These are phyloP conservation scores for Hestina assimilis DNA, from an alignment of 1,140 invertebrate genomes.

Conservation along the genomic window DNA sequence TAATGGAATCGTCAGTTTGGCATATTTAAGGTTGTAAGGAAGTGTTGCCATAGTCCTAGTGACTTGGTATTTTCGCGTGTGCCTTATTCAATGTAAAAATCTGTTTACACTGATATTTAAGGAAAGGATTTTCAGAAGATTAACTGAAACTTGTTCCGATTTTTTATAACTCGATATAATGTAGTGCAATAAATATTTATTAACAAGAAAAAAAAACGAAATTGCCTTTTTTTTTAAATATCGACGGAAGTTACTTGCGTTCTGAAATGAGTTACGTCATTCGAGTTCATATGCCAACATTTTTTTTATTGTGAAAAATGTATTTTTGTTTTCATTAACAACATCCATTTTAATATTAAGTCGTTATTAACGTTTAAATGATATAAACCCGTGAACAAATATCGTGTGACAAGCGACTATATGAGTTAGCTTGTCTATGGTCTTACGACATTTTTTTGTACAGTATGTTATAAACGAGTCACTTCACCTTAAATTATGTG, in stretches of 20 bases:
- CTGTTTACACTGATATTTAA: slow-evolving; percentile 39
- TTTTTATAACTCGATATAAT: slow-evolving; percentile 42
- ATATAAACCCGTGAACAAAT: slow-evolving; percentile 18
- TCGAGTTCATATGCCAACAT: not conserved
- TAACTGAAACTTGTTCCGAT: slow-evolving; percentile 28
- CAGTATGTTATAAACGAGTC: slow-evolving; percentile 65
- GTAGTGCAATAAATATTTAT: slow-evolving; percentile 75
- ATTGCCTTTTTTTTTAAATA: slow-evolving; percentile 28
- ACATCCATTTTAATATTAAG: slow-evolving; percentile 44
- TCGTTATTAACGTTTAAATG: slow-evolving; percentile 38
- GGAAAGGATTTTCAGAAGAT: slow-evolving; percentile 29
- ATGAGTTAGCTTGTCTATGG: slow-evolving; percentile 34
- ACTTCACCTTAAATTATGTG: slow-evolving; percentile 74
- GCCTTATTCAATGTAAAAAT: slow-evolving; percentile 58
- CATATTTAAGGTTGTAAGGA: slow-evolving; percentile 38
- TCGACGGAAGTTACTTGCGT: slow-evolving; percentile 13
- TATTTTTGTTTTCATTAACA: slow-evolving; percentile 59
- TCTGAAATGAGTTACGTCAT: not conserved
- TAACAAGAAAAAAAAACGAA: slow-evolving; percentile 37
- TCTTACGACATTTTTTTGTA: slow-evolving; percentile 45
- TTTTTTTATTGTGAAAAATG: slow-evolving; percentile 15
- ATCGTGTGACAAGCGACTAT: slow-evolving; percentile 27
- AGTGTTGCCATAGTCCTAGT: slow-evolving; percentile 47
- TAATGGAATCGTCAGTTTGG: slow-evolving; percentile 36
- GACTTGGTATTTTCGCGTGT: slow-evolving; percentile 55